These are phyloP conservation scores for Didymodactylos carnosus DNA, from an alignment of 2,888 invertebrate genomes.

Conservation along the genomic window DNA sequence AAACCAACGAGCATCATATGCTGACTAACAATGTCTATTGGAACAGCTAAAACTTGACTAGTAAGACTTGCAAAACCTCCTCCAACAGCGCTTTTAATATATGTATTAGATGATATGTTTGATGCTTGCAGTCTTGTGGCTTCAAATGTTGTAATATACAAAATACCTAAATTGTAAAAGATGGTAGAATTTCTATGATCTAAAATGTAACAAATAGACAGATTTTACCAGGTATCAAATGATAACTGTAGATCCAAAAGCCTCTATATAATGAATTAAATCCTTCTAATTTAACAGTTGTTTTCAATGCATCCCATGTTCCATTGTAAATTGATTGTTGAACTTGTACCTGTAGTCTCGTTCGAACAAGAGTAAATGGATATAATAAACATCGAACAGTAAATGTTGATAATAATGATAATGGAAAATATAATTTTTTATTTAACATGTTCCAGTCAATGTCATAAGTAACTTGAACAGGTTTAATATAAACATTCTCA, in stretches of 20 bases:
- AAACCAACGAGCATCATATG: slow-evolving; percentile 77
- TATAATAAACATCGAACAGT: slow-evolving; percentile 56
- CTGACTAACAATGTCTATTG: slow-evolving; percentile 84
- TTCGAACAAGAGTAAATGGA: slow-evolving; percentile 77
- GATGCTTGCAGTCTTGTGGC: slow-evolving; percentile 1
- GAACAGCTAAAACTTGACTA: slow-evolving; percentile 81
- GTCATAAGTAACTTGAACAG: no score
- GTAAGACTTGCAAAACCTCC: slow-evolving; percentile 77
- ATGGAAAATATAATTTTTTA: slow-evolving; percentile 71
- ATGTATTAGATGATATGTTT: not conserved
- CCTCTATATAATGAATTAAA: slow-evolving; percentile 68
- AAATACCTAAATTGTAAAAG: no score
- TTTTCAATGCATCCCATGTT: slow-evolving; percentile 66
- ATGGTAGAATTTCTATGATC: no score
- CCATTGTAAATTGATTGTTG: slow-evolving; percentile 29
- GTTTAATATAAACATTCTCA: no score
- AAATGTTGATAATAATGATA: slow-evolving; percentile 71
- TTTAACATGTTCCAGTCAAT: slow-evolving; percentile 98
- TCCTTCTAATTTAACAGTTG: slow-evolving; percentile 67
- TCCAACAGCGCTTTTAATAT: slow-evolving; percentile 53
- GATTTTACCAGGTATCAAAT: slow-evolving; percentile 35
- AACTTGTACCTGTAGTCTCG: slow-evolving; percentile 53
- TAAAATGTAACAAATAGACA: no score
- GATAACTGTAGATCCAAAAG: slow-evolving; percentile 78
- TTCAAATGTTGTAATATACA: not conserved